These are phyloP conservation scores for Blastobasis lacticolella DNA, from an alignment of 2,888 invertebrate genomes.

Conservation along the genomic window DNA sequence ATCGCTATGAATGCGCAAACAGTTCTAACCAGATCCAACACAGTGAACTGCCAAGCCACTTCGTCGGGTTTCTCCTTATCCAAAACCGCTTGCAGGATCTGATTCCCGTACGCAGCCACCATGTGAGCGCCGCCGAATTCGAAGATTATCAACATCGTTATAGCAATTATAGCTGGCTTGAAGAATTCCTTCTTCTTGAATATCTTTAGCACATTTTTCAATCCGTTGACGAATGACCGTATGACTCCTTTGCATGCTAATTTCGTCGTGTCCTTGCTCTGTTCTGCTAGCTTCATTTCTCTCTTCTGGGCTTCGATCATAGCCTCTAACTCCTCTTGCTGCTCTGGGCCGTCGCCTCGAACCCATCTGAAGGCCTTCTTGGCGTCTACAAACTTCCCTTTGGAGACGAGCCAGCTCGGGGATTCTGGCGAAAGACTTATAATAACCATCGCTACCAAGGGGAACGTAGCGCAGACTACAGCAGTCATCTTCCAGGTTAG, in stretches of 20 bases:
- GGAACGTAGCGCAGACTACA: slow-evolving; percentile 64
- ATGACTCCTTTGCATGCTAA: slow-evolving; percentile 33
- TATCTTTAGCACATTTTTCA: slow-evolving; percentile 47
- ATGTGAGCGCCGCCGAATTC: slow-evolving; percentile 67
- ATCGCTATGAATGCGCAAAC: slow-evolving; percentile 74
- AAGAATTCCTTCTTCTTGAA: slow-evolving; percentile 65
- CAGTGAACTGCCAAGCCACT: slow-evolving; percentile 74
- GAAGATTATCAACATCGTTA: slow-evolving; percentile 62
- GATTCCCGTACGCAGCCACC: slow-evolving; percentile 62
- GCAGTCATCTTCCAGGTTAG: slow-evolving; percentile 76
- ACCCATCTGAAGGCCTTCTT: slow-evolving; percentile 75
- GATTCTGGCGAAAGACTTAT: slow-evolving; percentile 76
- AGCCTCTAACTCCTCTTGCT: slow-evolving; percentile 54
- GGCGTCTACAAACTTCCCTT: slow-evolving; percentile 72
- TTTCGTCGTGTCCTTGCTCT: slow-evolving; percentile 25
- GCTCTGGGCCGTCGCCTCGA: slow-evolving; percentile 64
- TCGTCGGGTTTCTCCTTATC: slow-evolving; percentile 45
- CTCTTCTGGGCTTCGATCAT: slow-evolving; percentile 56
- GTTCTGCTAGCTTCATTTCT: slow-evolving; percentile 32
- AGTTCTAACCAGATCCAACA: slow-evolving; percentile 78
- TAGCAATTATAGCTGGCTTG: slow-evolving; percentile 60
- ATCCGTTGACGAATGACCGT: slow-evolving; percentile 33
- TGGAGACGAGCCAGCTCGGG: slow-evolving; percentile 78
- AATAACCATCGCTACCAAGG: slow-evolving; percentile 60
- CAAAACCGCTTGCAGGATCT: slow-evolving; percentile 54